phyloP scores from a whole-genome alignment of 2,113 vertebrate species.

The Hippocampus mohnikei region DNA sequence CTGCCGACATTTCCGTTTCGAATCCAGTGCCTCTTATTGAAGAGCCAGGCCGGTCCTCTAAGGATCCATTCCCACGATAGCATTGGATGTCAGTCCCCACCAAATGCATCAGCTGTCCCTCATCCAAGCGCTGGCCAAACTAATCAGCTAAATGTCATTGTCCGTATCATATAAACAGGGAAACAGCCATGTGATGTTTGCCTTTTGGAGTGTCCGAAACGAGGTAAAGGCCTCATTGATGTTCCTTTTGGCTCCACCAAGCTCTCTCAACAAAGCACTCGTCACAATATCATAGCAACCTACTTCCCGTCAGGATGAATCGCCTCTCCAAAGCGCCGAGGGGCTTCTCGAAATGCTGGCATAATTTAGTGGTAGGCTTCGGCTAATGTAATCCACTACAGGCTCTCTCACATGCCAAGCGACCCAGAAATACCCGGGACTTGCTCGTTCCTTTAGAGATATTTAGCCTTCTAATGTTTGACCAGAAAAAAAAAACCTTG shows the following conservation, averaged over 20 bases:
- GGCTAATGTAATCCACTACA: slow-evolving; percentile 38
- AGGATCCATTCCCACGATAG: slow-evolving; percentile 34
- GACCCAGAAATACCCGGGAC: slow-evolving; percentile 17
- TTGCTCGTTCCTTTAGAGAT: slow-evolving; percentile 22
- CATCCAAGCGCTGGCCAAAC: slow-evolving; percentile 44
- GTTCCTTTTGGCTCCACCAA: slow-evolving; percentile 47
- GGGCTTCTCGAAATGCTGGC: slow-evolving; percentile 48
- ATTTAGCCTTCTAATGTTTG: slow-evolving; percentile 14
- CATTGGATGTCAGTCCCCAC: slow-evolving; percentile 50
- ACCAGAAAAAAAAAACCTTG: not conserved
- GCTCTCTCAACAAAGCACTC: slow-evolving; percentile 54
- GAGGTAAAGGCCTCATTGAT: slow-evolving; percentile 55
- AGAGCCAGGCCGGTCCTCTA: slow-evolving; percentile 40
- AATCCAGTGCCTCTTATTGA: slow-evolving; percentile 21
- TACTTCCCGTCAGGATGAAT: slow-evolving; percentile 62
- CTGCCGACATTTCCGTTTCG: slow-evolving; percentile 39
- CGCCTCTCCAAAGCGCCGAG: slow-evolving; percentile 51
- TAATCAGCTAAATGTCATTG: slow-evolving; percentile 37
- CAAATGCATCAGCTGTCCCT: slow-evolving; percentile 41
- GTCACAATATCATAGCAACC: slow-evolving; percentile 59
- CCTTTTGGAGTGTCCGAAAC: slow-evolving; percentile 42
- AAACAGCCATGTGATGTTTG: slow-evolving; percentile 52
- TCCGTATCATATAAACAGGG: slow-evolving; percentile 34
- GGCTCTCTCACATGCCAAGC: slow-evolving; percentile 18
- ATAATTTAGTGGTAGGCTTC: slow-evolving; percentile 53